Evolutionary conservation across 2,888 invertebrate species (phyloP).

Genomic region (Acronicta psi): DNA sequence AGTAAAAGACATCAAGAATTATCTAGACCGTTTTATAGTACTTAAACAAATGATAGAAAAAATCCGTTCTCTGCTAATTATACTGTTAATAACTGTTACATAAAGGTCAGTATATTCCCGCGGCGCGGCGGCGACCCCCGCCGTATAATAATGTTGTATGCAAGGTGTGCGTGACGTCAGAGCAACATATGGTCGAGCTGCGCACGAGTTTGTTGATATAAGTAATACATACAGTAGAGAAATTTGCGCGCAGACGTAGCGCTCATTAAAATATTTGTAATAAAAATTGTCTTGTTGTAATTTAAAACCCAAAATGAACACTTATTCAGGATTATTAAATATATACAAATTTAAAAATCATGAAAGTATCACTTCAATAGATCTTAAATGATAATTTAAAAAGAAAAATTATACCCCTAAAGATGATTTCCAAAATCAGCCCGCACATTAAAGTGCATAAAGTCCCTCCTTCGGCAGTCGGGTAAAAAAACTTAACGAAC

Average conservation of each 20-base stretch:
- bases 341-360: no score
- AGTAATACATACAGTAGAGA: constrained; percentile 15
- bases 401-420: no score
- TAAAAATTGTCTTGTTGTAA: no score
- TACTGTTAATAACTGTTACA: constrained; percentile 21
- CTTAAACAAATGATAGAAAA: neutral
- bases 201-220: constrained; percentile 27
- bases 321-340: no score
- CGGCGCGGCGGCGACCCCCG: constrained; percentile 57
- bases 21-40: constrained; percentile 9
- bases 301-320: no score
- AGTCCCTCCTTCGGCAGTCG: no score
- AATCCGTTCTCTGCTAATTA: constrained; percentile 13
- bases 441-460: no score
- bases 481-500: no score
- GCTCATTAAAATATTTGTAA: no score
- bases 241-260: constrained; percentile 10
- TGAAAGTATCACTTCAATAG: no score
- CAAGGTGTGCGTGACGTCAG: constrained; percentile 65
- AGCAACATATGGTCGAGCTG: constrained; percentile 53
- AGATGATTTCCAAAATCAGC: no score
- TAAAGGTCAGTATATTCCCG: constrained; percentile 63
- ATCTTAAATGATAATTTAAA: no score
- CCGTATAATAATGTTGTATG: constrained; percentile 41
- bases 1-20: neutral